A percentile compares a stretch with the other conserved stretches of the same genome.
Evolutionary conservation across 2,797 vertebrate species (phyloP).

Genomic region (Buceros bicornis): DNA sequence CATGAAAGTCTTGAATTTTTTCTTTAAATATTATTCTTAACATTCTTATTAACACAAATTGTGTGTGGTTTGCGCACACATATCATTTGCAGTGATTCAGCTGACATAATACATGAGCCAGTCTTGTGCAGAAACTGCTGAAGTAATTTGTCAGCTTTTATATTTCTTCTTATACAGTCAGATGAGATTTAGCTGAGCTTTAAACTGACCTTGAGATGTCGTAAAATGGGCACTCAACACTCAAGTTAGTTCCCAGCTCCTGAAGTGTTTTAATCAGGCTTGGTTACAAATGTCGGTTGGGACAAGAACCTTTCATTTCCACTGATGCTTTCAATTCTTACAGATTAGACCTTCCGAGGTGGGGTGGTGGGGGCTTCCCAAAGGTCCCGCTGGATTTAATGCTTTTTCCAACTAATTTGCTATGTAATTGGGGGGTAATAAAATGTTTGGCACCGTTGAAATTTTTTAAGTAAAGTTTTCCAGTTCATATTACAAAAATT

Average conservation of each 20-base stretch:
- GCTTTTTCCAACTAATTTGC: background rate
- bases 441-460: background rate
- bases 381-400: background rate
- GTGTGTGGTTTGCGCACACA: fast-evolving
- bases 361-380: background rate
- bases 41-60: background rate
- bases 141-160: background rate
- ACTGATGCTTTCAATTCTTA: background rate
- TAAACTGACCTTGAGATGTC: background rate
- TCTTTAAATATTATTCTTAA: background rate
- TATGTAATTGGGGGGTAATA: background rate
- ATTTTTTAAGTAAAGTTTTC: background rate
- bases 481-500: background rate
- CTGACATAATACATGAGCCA: background rate
- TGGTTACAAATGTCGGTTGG: background rate
- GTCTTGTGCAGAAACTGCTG: background rate
- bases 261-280: background rate
- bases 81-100: background rate
- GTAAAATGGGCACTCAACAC: background rate
- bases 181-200: background rate
- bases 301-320: background rate
- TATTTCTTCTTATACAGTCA: background rate
- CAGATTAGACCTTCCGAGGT: background rate
- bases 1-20: background rate
- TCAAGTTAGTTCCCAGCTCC: background rate